Percentiles rank a stretch among this genome's conserved stretches.
Conservation (phyloP, 2,797 vertebrate species). For the Chelidonichthys spinosus region DNA sequence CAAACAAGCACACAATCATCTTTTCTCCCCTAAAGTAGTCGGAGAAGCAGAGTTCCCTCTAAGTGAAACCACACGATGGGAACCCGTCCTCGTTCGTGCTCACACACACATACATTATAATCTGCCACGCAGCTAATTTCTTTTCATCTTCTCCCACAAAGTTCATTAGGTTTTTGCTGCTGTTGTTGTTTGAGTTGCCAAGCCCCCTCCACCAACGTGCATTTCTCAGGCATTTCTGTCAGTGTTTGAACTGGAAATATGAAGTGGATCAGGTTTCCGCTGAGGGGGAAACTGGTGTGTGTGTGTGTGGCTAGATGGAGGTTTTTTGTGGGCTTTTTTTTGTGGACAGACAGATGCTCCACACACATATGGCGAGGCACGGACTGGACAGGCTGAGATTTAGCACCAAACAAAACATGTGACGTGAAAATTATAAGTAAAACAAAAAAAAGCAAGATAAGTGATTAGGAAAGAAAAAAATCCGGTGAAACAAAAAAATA, state of each 20-base stretch:
- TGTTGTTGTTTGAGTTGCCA: constrained; percentile 70
- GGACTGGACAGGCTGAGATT: constrained; percentile 1
- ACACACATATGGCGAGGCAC: constrained; percentile 8
- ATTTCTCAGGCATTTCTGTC: constrained; percentile 74
- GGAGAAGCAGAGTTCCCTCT: constrained; percentile 28
- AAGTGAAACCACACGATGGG: constrained; percentile 61
- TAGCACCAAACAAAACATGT: background rate
- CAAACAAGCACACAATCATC: constrained; percentile 39
- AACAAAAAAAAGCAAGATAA: background rate
- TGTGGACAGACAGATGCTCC: constrained; percentile 49
- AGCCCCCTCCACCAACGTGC: constrained; percentile 68
- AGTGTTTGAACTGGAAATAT: constrained; percentile 78
- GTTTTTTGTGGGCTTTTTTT: constrained; percentile 47
- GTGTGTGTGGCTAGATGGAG: constrained; percentile 27
- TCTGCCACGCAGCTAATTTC: constrained; percentile 61
- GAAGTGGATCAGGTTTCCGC: constrained; percentile 75
- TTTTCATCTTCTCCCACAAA: constrained; percentile 76
- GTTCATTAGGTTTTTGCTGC: constrained; percentile 70
- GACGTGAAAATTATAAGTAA: background rate
- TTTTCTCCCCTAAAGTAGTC: constrained; percentile 38
- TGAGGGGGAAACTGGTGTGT: constrained; percentile 47
- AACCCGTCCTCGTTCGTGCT: constrained; percentile 60
- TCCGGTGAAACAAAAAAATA: background rate
- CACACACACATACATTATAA: constrained; percentile 70
- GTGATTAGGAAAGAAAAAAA: background rate